Conservation (phyloP, 2,888 invertebrate species). For the Caenorhabditis macrosperma region DNA sequence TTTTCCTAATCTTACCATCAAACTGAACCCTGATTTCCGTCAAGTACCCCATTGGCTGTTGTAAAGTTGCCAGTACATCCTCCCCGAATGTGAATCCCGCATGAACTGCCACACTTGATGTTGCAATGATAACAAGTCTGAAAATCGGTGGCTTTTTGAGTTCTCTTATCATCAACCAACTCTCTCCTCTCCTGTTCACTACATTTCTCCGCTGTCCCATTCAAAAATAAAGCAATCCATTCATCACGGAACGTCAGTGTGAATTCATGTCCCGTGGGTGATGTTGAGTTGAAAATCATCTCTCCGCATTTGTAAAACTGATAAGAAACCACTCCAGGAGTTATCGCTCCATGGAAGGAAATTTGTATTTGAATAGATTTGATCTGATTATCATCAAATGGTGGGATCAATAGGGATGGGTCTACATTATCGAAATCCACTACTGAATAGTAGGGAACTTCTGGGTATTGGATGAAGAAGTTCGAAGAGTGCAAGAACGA, state of each 20-base stretch:
- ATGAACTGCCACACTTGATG: neutral
- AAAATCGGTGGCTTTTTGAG: neutral
- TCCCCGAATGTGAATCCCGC: neutral
- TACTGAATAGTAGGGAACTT: neutral
- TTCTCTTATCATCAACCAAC: neutral
- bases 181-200: neutral
- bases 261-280: neutral
- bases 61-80: neutral
- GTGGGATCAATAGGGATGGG: neutral
- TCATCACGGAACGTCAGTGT: neutral
- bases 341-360: neutral
- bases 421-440: neutral
- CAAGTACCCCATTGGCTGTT: neutral
- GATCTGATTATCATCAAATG: neutral
- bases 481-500: too few relatives aligned
- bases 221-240: neutral
- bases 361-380: neutral
- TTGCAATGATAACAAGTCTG: neutral
- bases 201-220: neutral
- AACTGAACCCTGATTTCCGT: neutral
- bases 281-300: neutral
- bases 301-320: neutral
- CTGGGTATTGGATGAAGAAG: too few relatives aligned
- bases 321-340: neutral
- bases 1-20: neutral